Evolutionary conservation across 1,140 invertebrate species (phyloP).

Genomic region (Mycetomoellerius zeteki): DNA sequence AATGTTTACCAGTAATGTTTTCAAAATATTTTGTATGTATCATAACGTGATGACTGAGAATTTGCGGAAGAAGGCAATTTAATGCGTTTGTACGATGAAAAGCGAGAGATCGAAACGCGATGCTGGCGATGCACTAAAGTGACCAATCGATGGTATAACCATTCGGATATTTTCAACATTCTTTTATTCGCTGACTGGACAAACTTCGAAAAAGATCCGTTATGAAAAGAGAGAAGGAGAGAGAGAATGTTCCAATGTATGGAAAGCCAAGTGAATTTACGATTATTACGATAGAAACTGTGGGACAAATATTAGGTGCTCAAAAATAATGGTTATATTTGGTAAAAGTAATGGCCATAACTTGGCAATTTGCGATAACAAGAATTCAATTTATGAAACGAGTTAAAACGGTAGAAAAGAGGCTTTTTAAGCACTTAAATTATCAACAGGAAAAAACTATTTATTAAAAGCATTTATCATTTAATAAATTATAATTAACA

Average conservation of each 20-base stretch:
- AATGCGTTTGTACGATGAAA: not conserved
- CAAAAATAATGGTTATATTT: slow-evolving; percentile 56
- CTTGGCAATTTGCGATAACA: not conserved
- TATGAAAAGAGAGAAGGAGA: slow-evolving; percentile 46
- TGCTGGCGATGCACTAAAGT: slow-evolving; percentile 2
- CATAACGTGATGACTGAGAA: not conserved
- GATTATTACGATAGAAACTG: slow-evolving; percentile 66
- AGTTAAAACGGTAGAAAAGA: not conserved
- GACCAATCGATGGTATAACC: not conserved
- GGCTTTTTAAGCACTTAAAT: not conserved
- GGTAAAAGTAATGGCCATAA: not conserved
- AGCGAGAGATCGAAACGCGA: not conserved
- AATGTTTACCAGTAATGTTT: not conserved
- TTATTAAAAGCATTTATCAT: not conserved
- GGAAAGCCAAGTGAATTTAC: slow-evolving; percentile 66
- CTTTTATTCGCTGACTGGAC: slow-evolving; percentile 70
- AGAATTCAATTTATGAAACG: slow-evolving; percentile 19
- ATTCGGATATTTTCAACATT: slow-evolving; percentile 50
- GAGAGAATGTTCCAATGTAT: not conserved
- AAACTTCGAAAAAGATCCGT: slow-evolving; percentile 51
- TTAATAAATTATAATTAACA: not conserved
- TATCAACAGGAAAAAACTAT: not conserved
- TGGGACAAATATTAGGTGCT: slow-evolving; percentile 64
- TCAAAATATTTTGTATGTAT: not conserved
- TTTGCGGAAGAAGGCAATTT: not conserved